A percentile compares a stretch with the other conserved stretches of the same genome.
Conservation (phyloP, 2,113 vertebrate species). For the Hystrix cristata region DNA sequence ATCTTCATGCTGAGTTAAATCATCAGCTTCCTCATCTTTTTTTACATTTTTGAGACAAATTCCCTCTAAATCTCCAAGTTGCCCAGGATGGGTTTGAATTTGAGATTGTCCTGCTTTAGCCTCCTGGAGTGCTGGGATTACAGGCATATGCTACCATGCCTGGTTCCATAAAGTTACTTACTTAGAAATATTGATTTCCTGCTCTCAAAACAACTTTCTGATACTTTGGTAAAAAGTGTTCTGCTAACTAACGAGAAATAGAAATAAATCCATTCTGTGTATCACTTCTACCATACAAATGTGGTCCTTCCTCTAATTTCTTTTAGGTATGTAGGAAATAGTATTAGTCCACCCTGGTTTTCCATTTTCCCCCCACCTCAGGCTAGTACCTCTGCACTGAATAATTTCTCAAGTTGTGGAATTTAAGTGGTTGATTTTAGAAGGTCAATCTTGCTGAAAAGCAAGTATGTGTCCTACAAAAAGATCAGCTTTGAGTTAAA, state of each 20-base stretch:
- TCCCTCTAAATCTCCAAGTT: neutral
- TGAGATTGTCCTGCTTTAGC: neutral
- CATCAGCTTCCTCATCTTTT: neutral
- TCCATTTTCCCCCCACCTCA: neutral
- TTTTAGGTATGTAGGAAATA: neutral
- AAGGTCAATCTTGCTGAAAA: neutral
- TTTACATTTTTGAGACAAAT: neutral
- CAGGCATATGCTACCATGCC: neutral
- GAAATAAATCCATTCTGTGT: neutral
- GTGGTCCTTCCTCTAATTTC: neutral
- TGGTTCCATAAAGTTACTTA: neutral
- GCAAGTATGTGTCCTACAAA: neutral
- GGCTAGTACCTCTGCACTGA: fast-evolving
- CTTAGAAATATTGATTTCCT: neutral
- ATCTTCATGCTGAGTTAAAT: neutral
- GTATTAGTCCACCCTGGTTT: neutral
- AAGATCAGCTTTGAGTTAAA: neutral
- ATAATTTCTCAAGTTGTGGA: neutral
- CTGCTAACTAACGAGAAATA: neutral
- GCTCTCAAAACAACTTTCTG: neutral
- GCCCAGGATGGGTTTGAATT: neutral
- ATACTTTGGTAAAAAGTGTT: neutral
- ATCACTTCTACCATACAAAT: neutral
- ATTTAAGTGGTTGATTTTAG: neutral
- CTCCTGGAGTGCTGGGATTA: neutral